These are phyloP conservation scores for Tokudaia muenninki DNA, from an alignment of 2,797 vertebrate genomes.

Conservation along the genomic window DNA sequence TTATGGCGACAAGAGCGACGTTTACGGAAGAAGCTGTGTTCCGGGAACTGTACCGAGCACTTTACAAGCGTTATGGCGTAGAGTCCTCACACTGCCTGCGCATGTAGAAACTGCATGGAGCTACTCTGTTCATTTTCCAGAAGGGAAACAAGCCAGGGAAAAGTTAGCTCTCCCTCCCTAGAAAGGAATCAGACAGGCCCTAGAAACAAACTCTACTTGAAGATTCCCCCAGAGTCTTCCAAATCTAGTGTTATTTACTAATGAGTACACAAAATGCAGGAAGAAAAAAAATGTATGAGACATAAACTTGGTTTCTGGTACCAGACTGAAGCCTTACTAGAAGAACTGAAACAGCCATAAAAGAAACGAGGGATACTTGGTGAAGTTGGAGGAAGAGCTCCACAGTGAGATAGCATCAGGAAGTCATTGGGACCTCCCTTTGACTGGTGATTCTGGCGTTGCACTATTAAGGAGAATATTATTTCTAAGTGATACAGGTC, in stretches of 20 bases:
- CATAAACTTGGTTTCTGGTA: not conserved
- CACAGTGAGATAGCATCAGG: not conserved
- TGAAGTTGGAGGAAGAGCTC: not conserved
- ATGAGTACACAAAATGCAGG: not conserved
- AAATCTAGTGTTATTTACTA: not conserved
- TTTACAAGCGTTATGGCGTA: fast-evolving
- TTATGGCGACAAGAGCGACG: too few relatives aligned
- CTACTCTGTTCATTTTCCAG: not conserved
- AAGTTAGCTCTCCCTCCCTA: not conserved
- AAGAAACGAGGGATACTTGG: not conserved
- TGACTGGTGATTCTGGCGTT: not conserved
- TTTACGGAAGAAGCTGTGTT: not conserved
- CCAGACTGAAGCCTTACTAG: not conserved
- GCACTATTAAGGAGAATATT: not conserved
- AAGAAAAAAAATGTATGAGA: conserved; percentile 3
- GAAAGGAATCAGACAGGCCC: not conserved
- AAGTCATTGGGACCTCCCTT: not conserved
- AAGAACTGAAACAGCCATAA: conserved; percentile 26
- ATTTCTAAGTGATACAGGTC: not conserved
- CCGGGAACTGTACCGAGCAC: not conserved
- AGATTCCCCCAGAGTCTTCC: not conserved
- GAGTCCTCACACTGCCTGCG: fast-evolving
- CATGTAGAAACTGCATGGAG: not conserved
- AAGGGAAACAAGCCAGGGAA: not conserved
- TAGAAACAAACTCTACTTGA: not conserved